Evolutionary conservation across 2,113 vertebrate species (phyloP).

Genomic region (Sminthopsis crassicaudata): DNA sequence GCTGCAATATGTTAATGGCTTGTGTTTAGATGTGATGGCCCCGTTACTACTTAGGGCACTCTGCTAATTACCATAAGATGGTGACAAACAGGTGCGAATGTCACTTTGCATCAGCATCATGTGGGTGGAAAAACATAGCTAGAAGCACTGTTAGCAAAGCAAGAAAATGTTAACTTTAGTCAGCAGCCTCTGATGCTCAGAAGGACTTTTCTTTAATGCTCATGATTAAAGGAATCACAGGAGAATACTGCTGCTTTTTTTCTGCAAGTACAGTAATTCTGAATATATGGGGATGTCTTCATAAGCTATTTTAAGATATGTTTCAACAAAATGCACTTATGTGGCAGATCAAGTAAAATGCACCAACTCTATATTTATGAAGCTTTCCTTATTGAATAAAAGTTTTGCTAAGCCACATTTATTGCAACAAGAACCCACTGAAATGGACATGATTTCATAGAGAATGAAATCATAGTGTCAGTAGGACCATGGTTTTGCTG

Average conservation of each 20-base stretch:
- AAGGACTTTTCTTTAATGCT: conserved; percentile 83
- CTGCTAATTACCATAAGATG: conserved; percentile 89
- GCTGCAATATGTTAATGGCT: conserved; percentile 92
- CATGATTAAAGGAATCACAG: conserved; percentile 83
- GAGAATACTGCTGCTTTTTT: conserved; percentile 75
- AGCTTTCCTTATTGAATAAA: conserved; percentile 78
- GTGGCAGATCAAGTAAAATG: conserved; percentile 79
- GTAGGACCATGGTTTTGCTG: conserved; percentile 41
- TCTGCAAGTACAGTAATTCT: conserved; percentile 83
- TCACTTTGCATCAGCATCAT: conserved; percentile 86
- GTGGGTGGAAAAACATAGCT: conserved; percentile 82
- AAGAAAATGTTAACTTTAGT: conserved; percentile 87
- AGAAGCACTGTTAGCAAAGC: conserved; percentile 83
- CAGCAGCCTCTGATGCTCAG: conserved; percentile 84
- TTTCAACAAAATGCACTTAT: conserved; percentile 76
- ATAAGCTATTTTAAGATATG: conserved; percentile 83
- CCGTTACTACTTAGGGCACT: conserved; percentile 87
- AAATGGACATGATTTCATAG: conserved; percentile 73
- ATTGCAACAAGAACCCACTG: conserved; percentile 56
- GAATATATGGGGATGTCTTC: conserved; percentile 81
- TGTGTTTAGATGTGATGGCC: conserved; percentile 86
- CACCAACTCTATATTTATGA: conserved; percentile 73
- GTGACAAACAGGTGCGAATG: conserved; percentile 90
- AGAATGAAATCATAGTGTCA: conserved; percentile 63
- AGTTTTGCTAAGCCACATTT: conserved; percentile 75